Conservation (phyloP, 2,113 vertebrate species). For the Plestiodon gilberti region DNA sequence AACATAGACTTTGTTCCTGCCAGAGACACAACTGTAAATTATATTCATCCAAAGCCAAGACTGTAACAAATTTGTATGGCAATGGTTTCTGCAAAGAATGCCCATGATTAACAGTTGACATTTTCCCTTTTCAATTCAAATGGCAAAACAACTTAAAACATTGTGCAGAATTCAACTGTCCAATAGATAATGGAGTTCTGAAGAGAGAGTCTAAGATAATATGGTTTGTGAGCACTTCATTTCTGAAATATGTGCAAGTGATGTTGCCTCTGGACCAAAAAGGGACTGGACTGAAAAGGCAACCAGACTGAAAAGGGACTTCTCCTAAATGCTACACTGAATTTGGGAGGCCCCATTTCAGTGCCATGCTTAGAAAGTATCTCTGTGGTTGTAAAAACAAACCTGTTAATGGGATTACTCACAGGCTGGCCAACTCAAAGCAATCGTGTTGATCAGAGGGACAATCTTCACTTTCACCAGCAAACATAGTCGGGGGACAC, state of each 20-base stretch:
- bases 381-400: background rate
- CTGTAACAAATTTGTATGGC: conserved; percentile 47
- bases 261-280: background rate
- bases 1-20: conserved; percentile 47
- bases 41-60: conserved; percentile 27
- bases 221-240: conserved; percentile 25
- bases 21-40: conserved; percentile 53
- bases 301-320: background rate
- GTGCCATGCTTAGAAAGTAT: background rate
- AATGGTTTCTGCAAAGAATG: conserved; percentile 49
- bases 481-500: too few species aligned
- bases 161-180: conserved; percentile 22
- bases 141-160: conserved; percentile 31
- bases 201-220: conserved; percentile 10
- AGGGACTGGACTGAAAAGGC: background rate
- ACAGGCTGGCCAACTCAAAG: too few species aligned
- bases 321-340: background rate
- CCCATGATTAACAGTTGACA: conserved; percentile 44
- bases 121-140: conserved; percentile 37
- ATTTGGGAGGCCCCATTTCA: background rate
- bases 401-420: background rate
- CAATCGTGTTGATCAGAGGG: too few species aligned
- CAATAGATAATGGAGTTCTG: conserved; percentile 41
- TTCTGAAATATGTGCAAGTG: background rate
- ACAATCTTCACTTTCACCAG: too few species aligned